Evolutionary conservation across 1,140 invertebrate species (phyloP).

Genomic region (Zaprionus inermis): DNA sequence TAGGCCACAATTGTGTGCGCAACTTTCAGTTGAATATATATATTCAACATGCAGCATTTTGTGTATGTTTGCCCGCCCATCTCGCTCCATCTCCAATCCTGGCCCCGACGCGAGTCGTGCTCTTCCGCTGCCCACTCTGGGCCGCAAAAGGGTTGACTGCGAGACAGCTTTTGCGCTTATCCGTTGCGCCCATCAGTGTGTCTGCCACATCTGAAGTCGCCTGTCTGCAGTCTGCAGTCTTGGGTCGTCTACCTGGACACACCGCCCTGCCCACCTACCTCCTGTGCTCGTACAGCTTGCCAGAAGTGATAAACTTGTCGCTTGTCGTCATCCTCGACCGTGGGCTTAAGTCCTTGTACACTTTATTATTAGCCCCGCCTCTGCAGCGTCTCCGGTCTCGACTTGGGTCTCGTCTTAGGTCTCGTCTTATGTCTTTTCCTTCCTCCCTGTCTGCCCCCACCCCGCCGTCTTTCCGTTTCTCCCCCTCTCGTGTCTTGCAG

Average conservation of each 20-base stretch:
- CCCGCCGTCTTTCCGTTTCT: not conserved
- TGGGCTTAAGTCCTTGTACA: slow-evolving; percentile 64
- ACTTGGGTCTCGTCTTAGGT: not conserved
- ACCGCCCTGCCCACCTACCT: not conserved
- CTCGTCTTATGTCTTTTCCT: not conserved
- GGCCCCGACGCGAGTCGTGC: not conserved
- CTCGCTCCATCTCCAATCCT: not conserved
- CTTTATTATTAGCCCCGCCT: slow-evolving; percentile 69
- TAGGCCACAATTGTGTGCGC: slow-evolving; percentile 13
- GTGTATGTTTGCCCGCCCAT: slow-evolving; percentile 23
- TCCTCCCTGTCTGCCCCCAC: not conserved
- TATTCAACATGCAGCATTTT: slow-evolving; percentile 6
- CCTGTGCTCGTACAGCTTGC: slow-evolving; percentile 46
- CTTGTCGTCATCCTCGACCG: slow-evolving; percentile 59
- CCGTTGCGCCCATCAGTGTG: slow-evolving; percentile 59
- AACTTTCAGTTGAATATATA: not conserved
- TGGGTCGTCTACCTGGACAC: slow-evolving; percentile 6
- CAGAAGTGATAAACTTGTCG: slow-evolving; percentile 78
- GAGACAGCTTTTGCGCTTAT: slow-evolving; percentile 47
- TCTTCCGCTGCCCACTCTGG: slow-evolving; percentile 18
- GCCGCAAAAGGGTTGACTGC: slow-evolving; percentile 48
- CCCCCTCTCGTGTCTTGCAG: slow-evolving; percentile 13
- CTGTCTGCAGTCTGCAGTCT: slow-evolving; percentile 11
- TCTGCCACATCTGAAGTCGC: slow-evolving; percentile 60
- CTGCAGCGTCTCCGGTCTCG: slow-evolving; percentile 14